A percentile compares a stretch with the other conserved stretches of the same genome.
Conservation (phyloP, 1,140 invertebrate species). For the Cepaea nemoralis region DNA sequence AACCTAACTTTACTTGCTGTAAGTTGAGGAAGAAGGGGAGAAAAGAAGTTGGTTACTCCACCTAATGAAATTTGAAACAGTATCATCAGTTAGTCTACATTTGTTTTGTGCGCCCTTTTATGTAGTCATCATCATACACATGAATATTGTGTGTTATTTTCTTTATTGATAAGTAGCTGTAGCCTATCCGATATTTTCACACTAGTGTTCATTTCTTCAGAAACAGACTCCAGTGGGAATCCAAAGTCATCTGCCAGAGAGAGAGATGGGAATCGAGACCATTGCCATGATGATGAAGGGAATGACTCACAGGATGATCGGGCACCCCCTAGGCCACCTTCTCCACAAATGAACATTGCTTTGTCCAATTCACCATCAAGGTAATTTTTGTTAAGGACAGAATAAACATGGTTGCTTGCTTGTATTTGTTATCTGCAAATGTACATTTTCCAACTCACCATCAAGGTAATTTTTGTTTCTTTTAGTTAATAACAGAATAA, state of each 20-base stretch:
- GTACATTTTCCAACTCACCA: conserved; percentile 35
- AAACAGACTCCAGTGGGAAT: not conserved
- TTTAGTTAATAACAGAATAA: too few species aligned
- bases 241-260: not conserved
- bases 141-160: too few species aligned
- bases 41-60: too few species aligned
- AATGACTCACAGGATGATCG: conserved; percentile 29
- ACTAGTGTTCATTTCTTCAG: not conserved
- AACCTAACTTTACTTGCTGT: too few species aligned
- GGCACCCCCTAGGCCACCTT: conserved; percentile 46
- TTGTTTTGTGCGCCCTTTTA: too few species aligned
- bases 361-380: conserved; percentile 37
- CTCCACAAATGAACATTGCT: conserved; percentile 42
- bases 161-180: too few species aligned
- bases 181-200: too few species aligned
- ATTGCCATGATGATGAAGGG: not conserved
- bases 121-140: too few species aligned
- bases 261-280: not conserved
- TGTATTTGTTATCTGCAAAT: conserved; percentile 45
- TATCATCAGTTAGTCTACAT: too few species aligned
- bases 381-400: conserved; percentile 37
- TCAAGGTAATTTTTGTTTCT: conserved; percentile 39
- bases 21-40: too few species aligned
- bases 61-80: too few species aligned
- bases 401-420: too few species aligned